Evolutionary conservation across 2,888 invertebrate species (phyloP), one percentile per base, ranked within the genome.

Genomic region (Lithosia quadra): DNA sequence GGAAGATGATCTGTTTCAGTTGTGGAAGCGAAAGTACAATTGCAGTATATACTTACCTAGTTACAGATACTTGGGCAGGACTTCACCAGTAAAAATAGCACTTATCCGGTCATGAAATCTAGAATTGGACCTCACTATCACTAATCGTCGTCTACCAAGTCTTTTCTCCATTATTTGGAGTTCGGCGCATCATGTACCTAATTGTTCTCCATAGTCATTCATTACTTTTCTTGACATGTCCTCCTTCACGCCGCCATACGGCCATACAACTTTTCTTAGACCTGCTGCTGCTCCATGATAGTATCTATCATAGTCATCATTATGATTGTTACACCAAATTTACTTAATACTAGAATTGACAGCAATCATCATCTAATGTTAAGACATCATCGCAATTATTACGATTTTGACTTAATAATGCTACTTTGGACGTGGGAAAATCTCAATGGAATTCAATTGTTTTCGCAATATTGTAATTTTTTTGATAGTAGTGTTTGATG

Each of bases 381-480:
- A 62, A 62, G 62, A 49, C 28, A 49, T 63, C 59, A 39, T 53
- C 53, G 58, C 34, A 59, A 58, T 63, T 55, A 59, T 65, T 67
- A 65, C 24, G 24, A 60, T 56, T 61, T 72, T 67, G 49, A 63
- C 34, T 61, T 59, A 72, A 72, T 64, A 55, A 49, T 67, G 64
- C 21, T 11, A 15, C 18, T 72, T 73, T 66, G 58, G 65, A 22
- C 58, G 70, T 78, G 79, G 39, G 68, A 49, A 78, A 75, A 59
- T 60, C 2, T 24, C 33, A 53, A 57, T 56, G 3, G 33, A 75
- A 66, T 69, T 66, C n/a, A 63, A 76, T 77, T 74, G 68, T 78
- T 69, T 69, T 53, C 8, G 49, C 55, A n/a, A 36, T 34, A 36
- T 65, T n/a, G 43, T 28, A 59, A 65, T 39, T 60, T 59, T 57